Conservation (phyloP, 2,113 vertebrate genomes). For the Bufo gargarizans region DNA sequence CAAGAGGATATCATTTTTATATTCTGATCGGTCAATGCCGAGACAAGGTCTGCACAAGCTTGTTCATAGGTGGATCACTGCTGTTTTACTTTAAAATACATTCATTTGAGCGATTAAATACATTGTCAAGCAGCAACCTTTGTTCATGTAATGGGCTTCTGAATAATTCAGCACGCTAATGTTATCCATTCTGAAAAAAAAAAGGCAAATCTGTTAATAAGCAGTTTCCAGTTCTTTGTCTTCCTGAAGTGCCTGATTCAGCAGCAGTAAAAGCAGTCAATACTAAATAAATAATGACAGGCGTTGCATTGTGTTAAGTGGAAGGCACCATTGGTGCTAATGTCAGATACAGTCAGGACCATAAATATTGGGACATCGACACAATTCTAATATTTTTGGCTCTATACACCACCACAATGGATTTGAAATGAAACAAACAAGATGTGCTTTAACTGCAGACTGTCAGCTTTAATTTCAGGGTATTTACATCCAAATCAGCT, state of each 20-base stretch:
- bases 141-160: conserved; percentile 27
- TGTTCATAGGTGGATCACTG: neutral
- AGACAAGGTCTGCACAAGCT: neutral
- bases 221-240: conserved; percentile 22
- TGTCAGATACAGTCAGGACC: neutral
- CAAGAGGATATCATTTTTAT: too few relatives aligned
- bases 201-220: neutral
- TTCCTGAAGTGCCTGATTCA: conserved; percentile 22
- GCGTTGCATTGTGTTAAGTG: neutral
- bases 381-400: too few relatives aligned
- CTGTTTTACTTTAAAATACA: neutral
- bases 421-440: too few relatives aligned
- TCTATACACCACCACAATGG: too few relatives aligned
- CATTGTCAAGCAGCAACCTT: neutral
- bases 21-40: neutral
- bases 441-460: too few relatives aligned
- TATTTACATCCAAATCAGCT: too few relatives aligned
- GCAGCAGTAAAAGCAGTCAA: neutral
- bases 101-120: neutral
- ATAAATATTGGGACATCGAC: too few relatives aligned
- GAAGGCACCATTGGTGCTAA: neutral
- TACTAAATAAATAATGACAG: conserved; percentile 36
- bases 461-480: too few relatives aligned
- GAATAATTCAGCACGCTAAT: conserved; percentile 21
- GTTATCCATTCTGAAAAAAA: neutral